Base-by-base conservation (phyloP, 2,888 invertebrate species). In the Cataglyphis albicans region DNA sequence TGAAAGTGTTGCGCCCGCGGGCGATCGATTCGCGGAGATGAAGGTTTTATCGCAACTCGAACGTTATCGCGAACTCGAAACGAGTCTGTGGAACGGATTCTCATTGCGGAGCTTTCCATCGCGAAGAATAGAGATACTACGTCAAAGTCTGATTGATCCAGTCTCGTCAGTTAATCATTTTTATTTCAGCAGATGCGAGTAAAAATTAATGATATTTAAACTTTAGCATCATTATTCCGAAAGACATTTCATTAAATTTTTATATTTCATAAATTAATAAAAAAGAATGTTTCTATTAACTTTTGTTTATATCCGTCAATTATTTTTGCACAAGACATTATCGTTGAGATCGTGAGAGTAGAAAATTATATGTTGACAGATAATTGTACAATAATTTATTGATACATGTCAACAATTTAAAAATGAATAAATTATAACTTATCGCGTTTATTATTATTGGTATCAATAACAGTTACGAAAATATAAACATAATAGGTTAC, bases 1-100 rank as follows among this genome's bases (percentile, higher is more conserved):
- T 68, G 84, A 88, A 88, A 89, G 89, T 89, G 88, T 88, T 89
- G 87, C 85, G 68, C 57, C 48, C 76, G 63, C 81, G 84, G 73
- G 82, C 83, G 81, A 89, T 88, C 89, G 83, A 88, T 88, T 84
- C 82, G 57, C 82, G 73, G 87, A 87, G 83, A 82, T 68, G 29
- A 32, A 65, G 65, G 78, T 73, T 87, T 89, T 84, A 87, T 81
- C 78, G 80, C 67, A 78, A 15, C 59, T 59, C 32, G 78, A 72
- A 80, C 35, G 59, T 35, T 80, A 80, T 80, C 78, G 73, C 78
- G 18, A 78, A 78, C 73, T 78, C 78, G 78, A 15, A 72, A 78
- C 78, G 78, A 78, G 25, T 59, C 59, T 21, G 59, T 44, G 35
- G 73, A 32, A 32, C 73, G 73, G 44, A 61, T 80, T 59, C 44